Base-by-base conservation (phyloP, 1,140 invertebrate genomes). In the Drosophila novamexicana region DNA sequence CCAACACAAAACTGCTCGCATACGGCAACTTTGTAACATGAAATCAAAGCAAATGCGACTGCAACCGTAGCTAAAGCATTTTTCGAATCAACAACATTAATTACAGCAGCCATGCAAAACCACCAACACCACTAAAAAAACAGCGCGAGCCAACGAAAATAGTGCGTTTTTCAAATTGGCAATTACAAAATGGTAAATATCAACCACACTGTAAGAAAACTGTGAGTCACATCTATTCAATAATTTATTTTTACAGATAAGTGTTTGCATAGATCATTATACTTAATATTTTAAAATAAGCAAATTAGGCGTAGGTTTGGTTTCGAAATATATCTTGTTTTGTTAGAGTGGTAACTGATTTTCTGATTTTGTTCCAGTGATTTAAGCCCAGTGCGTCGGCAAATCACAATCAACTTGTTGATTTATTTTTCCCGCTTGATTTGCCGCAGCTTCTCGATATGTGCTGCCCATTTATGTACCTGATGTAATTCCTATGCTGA, bases 51-150 rank as follows among this genome's bases (percentile, higher is more conserved):
- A 57, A 63, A 54, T 58, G 54, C 75, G 59, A 70, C 71, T 53
- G 12, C 56, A 75, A 75, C 54, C 66, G 69, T 65, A 81, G 50
- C 66, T 70, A 83, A 81, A 52, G 56, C 66, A 73, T 73, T 73
- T 89, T 62, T 68, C 71, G 65, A 89, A 89, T 89, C 84, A 89
- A 70, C 80, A 89, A 89, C 85, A 89, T 89, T 89, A 89, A 89
- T 89, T 89, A 89, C 89, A 90, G 84, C 67, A 89, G 79, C 73
- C 77, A 80, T 53, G 70, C 78, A 57, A 57, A 57, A 63, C 8
- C 54, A 57, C 45, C 69, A 59, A 32, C 22, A 64, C 36, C 71
- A 68, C 42, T 22, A 44, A 56, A 36, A 77, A 61, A 68, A 77
- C 76, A 81, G 67, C 68, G 74, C 76, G 69, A 89, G 79, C 78